These are phyloP conservation scores for Heliconius erato DNA, from an alignment of 2,888 invertebrate genomes.

Conservation along the genomic window DNA sequence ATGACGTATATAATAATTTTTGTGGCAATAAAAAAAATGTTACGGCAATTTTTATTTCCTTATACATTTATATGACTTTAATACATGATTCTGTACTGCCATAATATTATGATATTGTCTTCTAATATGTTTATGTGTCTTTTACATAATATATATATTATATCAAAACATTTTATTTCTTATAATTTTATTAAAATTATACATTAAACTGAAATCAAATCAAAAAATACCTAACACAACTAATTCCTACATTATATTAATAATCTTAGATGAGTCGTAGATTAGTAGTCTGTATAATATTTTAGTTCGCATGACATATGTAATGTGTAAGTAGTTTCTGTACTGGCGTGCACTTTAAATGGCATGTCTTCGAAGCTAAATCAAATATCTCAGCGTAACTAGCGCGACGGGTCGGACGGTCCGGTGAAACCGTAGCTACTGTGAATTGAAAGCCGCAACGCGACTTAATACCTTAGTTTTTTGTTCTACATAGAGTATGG, in stretches of 20 bases:
- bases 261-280: background rate
- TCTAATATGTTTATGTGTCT: background rate
- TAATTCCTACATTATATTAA: background rate
- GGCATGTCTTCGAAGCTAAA: slow-evolving; percentile 34
- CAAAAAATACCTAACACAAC: background rate
- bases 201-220: background rate
- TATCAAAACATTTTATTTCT: background rate
- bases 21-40: background rate
- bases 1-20: background rate
- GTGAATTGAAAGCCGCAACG: slow-evolving; percentile 69
- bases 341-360: slow-evolving; percentile 23
- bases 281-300: background rate
- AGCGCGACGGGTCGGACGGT: slow-evolving; percentile 65
- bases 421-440: slow-evolving; percentile 69
- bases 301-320: slow-evolving; percentile 4
- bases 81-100: no score
- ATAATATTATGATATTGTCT: background rate
- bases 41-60: background rate
- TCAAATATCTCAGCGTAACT: slow-evolving; percentile 56
- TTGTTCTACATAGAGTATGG: slow-evolving; percentile 57
- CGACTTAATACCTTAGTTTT: slow-evolving; percentile 63
- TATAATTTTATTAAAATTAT: background rate
- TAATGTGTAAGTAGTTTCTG: slow-evolving; percentile 9
- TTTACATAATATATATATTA: background rate
- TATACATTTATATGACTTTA: slow-evolving; percentile 9